phyloP scores from a whole-genome alignment of 1,140 invertebrate species.

The Anthonomus grandis region DNA sequence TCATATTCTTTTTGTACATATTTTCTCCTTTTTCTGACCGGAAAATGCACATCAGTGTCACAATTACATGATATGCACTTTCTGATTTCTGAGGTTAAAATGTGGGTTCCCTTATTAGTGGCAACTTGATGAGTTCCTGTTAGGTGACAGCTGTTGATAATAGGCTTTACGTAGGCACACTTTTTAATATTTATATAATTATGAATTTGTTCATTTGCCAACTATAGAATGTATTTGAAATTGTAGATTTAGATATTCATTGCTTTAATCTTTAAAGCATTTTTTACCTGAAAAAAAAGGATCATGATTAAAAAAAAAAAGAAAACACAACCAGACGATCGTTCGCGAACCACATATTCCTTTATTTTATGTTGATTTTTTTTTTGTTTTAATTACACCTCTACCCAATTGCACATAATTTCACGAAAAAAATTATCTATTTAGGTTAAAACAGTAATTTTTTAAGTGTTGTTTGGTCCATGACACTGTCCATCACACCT shows the following conservation, averaged over 20 bases:
- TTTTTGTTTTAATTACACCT: constrained; percentile 7
- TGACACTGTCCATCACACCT: constrained; percentile 21
- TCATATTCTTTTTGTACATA: no score
- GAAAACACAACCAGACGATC: not conserved
- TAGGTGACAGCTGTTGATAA: constrained; percentile 15
- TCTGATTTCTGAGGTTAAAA: no score
- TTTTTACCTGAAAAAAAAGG: not conserved
- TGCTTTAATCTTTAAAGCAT: no score
- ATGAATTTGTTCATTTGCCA: no score
- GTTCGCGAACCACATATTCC: not conserved
- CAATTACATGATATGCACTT: no score
- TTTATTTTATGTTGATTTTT: not conserved
- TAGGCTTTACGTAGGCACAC: no score
- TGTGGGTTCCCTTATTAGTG: not conserved
- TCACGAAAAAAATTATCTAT: not conserved
- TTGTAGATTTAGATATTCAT: no score
- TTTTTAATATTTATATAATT: no score
- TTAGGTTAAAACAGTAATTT: not conserved
- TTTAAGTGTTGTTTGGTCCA: constrained; percentile 15
- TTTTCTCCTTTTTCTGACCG: no score
- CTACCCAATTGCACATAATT: constrained; percentile 11
- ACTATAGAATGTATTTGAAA: no score
- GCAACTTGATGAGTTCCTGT: constrained; percentile 23
- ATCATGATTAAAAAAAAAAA: not conserved
- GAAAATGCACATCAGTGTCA: no score